Percentiles rank a stretch among this genome's conserved stretches.
Conservation (phyloP, 2,797 vertebrate species). For the Zenarchopterus dispar region DNA sequence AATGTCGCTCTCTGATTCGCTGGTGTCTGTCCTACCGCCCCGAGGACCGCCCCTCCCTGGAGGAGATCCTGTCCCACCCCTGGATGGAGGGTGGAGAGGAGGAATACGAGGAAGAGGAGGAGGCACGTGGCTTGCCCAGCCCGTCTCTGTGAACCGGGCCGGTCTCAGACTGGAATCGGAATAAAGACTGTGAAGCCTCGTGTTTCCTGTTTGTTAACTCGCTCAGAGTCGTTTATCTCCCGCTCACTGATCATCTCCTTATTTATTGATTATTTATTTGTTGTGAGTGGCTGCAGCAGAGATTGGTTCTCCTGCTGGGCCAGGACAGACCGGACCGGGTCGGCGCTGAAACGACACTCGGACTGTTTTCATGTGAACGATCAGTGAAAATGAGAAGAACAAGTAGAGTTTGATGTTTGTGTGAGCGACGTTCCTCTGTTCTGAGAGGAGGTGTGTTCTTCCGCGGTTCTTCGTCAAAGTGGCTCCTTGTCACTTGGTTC, state of each 20-base stretch:
- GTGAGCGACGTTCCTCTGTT: background rate
- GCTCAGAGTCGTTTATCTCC: background rate
- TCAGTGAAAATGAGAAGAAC: no score
- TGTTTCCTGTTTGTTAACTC: background rate
- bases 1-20: constrained; percentile 84
- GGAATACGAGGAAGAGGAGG: constrained; percentile 58
- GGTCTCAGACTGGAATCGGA: background rate
- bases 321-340: no score
- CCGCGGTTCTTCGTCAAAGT: constrained; percentile 37
- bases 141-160: constrained; percentile 29
- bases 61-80: constrained; percentile 83
- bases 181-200: background rate
- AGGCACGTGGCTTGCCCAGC: constrained; percentile 47
- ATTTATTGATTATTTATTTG: constrained; percentile 33
- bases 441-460: background rate
- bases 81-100: constrained; percentile 78
- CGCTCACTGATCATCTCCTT: background rate
- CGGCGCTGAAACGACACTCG: no score
- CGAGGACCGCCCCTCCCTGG: constrained; percentile 82
- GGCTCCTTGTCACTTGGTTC: constrained; percentile 49
- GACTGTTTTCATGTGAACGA: no score
- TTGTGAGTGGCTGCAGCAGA: background rate
- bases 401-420: no score
- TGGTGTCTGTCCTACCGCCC: constrained; percentile 84
- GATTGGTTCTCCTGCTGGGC: background rate